Percentiles rank a stretch among this genome's conserved stretches.
phyloP scores from a whole-genome alignment of 2,113 vertebrate species.

The Donacobius atricapilla region DNA sequence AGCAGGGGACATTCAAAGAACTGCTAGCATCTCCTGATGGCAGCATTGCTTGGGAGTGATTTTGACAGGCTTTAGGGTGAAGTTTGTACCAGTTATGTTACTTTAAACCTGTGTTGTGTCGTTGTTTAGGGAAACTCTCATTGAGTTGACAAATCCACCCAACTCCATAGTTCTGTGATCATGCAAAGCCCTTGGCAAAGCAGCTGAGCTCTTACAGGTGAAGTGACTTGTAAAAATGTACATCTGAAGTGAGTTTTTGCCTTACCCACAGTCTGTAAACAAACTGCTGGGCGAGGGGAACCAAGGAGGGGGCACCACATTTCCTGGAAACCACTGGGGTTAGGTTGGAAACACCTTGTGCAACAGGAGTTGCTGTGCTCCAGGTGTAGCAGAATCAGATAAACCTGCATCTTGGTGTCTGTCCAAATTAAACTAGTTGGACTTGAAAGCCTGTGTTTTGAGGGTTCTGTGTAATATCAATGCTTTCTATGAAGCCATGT shows the following conservation, averaged over 20 bases:
- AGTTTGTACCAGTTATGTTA: neutral
- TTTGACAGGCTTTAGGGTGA: neutral
- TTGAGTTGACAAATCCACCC: neutral
- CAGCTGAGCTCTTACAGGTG: neutral
- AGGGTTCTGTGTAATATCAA: neutral
- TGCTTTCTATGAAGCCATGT: neutral
- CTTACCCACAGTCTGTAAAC: neutral
- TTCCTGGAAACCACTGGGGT: neutral
- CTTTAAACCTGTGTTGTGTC: neutral
- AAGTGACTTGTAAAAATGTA: neutral
- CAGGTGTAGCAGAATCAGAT: neutral
- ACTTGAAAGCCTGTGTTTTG: neutral
- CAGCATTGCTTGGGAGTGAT: neutral
- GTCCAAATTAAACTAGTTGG: neutral
- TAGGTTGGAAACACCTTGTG: rapidly evolving
- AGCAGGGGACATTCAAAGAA: neutral
- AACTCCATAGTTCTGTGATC: rapidly evolving
- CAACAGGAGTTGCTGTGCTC: neutral
- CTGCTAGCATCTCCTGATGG: neutral
- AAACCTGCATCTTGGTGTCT: neutral
- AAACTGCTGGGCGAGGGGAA: neutral
- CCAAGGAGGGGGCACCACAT: neutral
- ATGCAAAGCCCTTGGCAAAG: neutral
- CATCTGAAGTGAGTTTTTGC: neutral
- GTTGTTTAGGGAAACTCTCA: neutral